A percentile compares a stretch with the other conserved stretches of the same genome.
Evolutionary conservation across 2,888 invertebrate genomes (phyloP).

Genomic region (Ctena decussata): DNA sequence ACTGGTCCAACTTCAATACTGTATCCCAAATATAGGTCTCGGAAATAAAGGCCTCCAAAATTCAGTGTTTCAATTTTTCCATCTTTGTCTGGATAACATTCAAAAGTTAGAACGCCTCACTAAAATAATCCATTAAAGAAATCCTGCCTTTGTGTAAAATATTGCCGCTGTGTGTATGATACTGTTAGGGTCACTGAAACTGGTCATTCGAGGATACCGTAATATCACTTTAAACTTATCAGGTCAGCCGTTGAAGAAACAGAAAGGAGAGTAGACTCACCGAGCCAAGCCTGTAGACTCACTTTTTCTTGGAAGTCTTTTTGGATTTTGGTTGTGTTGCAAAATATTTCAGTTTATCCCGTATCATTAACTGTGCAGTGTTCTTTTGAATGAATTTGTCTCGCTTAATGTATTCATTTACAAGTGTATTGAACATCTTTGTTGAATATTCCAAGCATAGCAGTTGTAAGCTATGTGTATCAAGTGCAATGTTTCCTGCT

Average conservation of each 20-base stretch:
- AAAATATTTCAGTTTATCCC: constrained; percentile 1
- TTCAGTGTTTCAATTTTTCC: no score
- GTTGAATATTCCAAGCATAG: not conserved
- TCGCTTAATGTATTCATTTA: not conserved
- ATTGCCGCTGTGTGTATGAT: no score
- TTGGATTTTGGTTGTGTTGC: not conserved
- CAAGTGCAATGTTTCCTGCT: not conserved
- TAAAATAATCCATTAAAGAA: no score
- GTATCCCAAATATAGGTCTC: no score
- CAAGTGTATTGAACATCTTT: not conserved
- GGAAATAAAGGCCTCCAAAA: no score
- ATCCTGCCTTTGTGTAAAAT: no score
- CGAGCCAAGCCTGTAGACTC: not conserved
- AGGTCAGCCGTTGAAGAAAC: not conserved
- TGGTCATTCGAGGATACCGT: no score
- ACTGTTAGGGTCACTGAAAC: no score
- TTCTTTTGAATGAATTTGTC: not conserved
- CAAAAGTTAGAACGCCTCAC: no score
- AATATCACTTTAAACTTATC: not conserved
- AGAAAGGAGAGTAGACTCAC: not conserved
- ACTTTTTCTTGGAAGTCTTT: not conserved
- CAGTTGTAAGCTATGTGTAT: not conserved
- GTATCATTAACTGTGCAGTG: not conserved
- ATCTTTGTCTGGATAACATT: no score
- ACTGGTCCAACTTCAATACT: no score